A percentile compares a stretch with the other conserved stretches of the same genome.
Evolutionary conservation across 1,140 invertebrate species (phyloP).

Genomic region (Maconellicoccus hirsutus): DNA sequence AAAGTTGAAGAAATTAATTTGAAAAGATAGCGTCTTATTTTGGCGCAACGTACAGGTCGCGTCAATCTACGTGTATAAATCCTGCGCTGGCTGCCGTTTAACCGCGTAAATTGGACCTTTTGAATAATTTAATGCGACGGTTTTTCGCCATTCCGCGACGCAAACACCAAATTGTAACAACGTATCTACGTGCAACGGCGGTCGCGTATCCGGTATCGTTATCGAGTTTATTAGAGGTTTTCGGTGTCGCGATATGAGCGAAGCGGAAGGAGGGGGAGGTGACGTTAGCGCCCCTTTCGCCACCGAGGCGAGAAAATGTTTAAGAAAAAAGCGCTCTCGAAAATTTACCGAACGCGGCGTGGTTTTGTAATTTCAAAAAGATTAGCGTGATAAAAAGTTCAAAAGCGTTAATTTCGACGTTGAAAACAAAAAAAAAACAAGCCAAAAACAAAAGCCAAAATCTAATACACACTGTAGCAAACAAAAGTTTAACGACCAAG

Average conservation of each 20-base stretch:
- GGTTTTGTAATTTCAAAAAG: neutral
- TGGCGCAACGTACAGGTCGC: neutral
- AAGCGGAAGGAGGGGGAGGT: too few species aligned
- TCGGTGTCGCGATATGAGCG: too few species aligned
- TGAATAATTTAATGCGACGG: neutral
- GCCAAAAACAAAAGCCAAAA: slow-evolving; percentile 1
- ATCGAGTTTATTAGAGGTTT: neutral
- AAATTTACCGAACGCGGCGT: too few species aligned
- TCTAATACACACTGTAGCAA: neutral
- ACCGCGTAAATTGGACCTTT: neutral
- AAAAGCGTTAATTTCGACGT: neutral
- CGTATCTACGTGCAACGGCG: too few species aligned
- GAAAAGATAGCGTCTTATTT: neutral
- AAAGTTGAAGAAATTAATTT: neutral
- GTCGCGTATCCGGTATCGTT: neutral
- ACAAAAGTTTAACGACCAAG: slow-evolving; percentile 4
- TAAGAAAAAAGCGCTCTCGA: too few species aligned
- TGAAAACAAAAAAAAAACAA: neutral
- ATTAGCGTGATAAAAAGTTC: slow-evolving; percentile 4
- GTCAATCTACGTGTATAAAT: neutral
- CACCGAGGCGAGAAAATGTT: too few species aligned
- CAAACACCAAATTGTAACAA: neutral
- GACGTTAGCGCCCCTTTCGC: too few species aligned
- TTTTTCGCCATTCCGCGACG: too few species aligned
- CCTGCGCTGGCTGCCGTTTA: neutral